phyloP scores from a whole-genome alignment of 1,140 invertebrate genomes.

The Sycophila sp. region DNA sequence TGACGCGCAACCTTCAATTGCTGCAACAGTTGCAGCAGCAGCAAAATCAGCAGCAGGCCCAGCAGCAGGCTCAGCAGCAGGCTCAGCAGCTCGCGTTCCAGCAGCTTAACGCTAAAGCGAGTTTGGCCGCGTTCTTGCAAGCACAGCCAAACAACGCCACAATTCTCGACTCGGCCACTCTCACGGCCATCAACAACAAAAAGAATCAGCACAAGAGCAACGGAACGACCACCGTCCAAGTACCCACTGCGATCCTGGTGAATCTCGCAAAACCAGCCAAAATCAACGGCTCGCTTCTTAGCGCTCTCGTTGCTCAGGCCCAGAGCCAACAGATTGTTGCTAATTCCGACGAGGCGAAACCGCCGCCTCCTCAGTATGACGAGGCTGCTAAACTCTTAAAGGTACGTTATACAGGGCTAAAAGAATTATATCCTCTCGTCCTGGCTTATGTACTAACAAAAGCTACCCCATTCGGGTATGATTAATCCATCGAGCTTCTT shows the following conservation, averaged over 20 bases:
- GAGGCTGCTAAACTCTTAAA: constrained; percentile 73
- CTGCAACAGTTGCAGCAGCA: constrained; percentile 52
- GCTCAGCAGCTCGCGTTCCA: constrained; percentile 62
- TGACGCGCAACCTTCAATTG: constrained; percentile 40
- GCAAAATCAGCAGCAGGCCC: constrained; percentile 54
- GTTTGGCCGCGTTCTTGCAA: constrained; percentile 67
- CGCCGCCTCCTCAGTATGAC: constrained; percentile 74
- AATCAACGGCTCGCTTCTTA: constrained; percentile 60
- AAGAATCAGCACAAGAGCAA: constrained; percentile 55
- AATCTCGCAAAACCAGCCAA: constrained; percentile 62
- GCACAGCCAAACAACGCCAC: constrained; percentile 64
- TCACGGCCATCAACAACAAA: constrained; percentile 64
- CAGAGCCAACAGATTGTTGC: constrained; percentile 58
- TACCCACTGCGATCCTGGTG: constrained; percentile 61
- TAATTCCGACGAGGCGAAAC: constrained; percentile 61
- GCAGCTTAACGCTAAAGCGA: constrained; percentile 67
- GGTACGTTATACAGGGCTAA: no score
- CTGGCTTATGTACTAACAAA: no score
- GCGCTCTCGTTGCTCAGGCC: constrained; percentile 61
- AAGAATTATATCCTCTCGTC: no score
- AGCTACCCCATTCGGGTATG: no score
- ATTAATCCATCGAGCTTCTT: no score
- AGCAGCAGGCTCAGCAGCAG: constrained; percentile 58
- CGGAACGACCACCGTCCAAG: constrained; percentile 52
- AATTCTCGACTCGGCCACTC: constrained; percentile 58